phyloP scores from a whole-genome alignment of 2,113 vertebrate species.

The Sminthopsis crassicaudata region DNA sequence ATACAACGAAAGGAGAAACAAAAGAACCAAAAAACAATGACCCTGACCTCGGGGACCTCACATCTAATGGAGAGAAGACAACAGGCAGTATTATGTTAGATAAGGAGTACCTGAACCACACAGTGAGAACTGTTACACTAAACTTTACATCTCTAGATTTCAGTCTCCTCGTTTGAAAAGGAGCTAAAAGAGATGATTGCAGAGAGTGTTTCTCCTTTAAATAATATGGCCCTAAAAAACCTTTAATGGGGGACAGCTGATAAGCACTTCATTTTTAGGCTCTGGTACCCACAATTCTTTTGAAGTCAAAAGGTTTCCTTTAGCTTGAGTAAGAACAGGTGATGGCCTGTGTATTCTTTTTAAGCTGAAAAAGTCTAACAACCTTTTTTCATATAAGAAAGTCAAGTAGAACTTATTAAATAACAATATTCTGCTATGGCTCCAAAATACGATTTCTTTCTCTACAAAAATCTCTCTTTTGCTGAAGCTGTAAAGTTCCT shows the following conservation, averaged over 20 bases:
- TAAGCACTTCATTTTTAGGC: neutral
- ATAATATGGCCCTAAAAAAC: neutral
- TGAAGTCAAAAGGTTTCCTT: neutral
- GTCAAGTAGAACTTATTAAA: neutral
- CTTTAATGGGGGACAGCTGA: neutral
- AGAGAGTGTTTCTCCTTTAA: neutral
- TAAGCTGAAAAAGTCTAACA: neutral
- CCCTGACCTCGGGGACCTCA: neutral
- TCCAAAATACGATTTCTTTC: neutral
- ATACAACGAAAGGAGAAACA: neutral
- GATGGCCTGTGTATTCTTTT: neutral
- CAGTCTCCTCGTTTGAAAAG: neutral
- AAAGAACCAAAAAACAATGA: neutral
- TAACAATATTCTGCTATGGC: neutral
- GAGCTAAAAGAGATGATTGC: neutral
- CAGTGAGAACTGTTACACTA: neutral
- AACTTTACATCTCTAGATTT: neutral
- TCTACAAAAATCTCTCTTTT: neutral
- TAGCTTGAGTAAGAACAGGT: constrained; percentile 18
- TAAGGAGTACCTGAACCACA: neutral
- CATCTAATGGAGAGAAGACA: neutral
- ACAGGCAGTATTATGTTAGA: neutral
- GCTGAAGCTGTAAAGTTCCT: neutral
- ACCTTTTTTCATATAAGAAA: neutral
- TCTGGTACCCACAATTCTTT: neutral